Base-by-base conservation (phyloP, 2,113 vertebrate genomes). In the Ardeotis arabs region DNA sequence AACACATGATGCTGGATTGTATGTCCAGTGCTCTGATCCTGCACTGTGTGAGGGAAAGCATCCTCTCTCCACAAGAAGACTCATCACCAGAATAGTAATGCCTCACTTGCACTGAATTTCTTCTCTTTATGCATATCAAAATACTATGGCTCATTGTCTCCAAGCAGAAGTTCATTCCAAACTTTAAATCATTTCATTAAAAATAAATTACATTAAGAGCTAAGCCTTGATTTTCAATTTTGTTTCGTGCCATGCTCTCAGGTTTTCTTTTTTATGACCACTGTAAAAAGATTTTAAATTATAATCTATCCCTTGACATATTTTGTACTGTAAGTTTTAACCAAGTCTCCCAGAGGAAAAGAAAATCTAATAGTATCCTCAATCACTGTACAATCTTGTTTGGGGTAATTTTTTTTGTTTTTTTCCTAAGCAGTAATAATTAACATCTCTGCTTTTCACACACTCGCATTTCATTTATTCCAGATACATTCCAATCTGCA, bases 181-280 rank as follows among this genome's bases (percentile, higher is more conserved):
- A 95, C 74, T 92, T 96, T 66, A 95, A 96, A 96, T 92, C 69
- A 89, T 94, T 96, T 95, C 80, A 96, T 97, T 96, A 94, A 92
- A 95, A 97, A 84, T 84, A 97, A 96, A 97, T 97, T 95, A 83
- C 92, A 89, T 90, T 94, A 95, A 92, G 89, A 93, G 79, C 89
- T 87, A 79, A 96, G 70, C 91, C 91, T 93, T 5, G 2, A 85
- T 95, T 97, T 97, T 95, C 91, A 95, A 89, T 95, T 96, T 95
- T 87, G 83, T 58, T 93, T 95, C 58, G 1, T 95, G 91, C 84
- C 72, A 89, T 50, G 66, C 87, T 96, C 83, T 95, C 91, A 89
- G 92, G 67, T 95, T 93, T 95, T 88, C 84, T 94, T 95, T 91
- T 94, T 95, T 94, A 97, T 68, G 82, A 85, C 95, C 73, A 86